Percentiles rank a stretch among this genome's conserved stretches.
Evolutionary conservation across 2,888 invertebrate species (phyloP).

Genomic region (Hetaerina titia): DNA sequence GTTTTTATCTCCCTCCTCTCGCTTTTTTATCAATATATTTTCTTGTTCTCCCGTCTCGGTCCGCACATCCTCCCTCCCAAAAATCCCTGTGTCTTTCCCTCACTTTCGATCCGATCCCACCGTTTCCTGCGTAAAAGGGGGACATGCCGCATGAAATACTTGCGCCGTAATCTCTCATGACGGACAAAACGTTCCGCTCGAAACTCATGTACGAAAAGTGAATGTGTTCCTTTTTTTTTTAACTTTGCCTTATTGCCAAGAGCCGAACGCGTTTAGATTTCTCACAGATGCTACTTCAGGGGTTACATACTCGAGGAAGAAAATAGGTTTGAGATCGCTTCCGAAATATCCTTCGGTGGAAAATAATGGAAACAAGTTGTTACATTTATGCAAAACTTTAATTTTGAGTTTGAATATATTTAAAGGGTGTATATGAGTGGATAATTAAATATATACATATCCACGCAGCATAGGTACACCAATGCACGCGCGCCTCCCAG

Average conservation of each 20-base stretch:
- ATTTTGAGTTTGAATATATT: too few species aligned
- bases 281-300: not conserved
- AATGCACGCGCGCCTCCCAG: too few species aligned
- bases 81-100: not conserved
- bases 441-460: too few species aligned
- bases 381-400: too few species aligned
- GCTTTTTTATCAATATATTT: not conserved
- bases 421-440: too few species aligned
- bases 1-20: not conserved
- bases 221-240: not conserved
- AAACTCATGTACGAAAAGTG: not conserved
- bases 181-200: not conserved
- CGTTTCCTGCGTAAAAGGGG: not conserved
- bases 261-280: not conserved
- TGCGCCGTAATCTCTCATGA: not conserved
- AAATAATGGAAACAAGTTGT: not conserved
- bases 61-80: not conserved
- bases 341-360: not conserved
- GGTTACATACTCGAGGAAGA: not conserved
- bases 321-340: not conserved
- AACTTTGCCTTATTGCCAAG: not conserved
- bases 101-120: not conserved
- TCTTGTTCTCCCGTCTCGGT: slow-evolving; percentile 2
- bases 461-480: too few species aligned
- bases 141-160: not conserved